phyloP scores from a whole-genome alignment of 2,797 vertebrate species.

The Chelonia mydas region DNA sequence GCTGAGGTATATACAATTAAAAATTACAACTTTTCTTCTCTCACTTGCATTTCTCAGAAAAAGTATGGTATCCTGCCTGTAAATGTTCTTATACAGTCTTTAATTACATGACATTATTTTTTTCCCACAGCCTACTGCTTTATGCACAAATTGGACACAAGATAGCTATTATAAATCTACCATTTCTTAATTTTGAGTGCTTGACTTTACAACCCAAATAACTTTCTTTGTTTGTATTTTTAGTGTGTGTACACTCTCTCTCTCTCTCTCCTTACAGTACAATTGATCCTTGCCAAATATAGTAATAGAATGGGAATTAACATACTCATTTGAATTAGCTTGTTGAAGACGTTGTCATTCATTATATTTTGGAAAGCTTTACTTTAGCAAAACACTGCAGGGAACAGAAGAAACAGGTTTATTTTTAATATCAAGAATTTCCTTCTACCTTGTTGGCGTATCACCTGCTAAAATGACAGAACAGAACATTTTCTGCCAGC shows the following conservation, averaged over 20 bases:
- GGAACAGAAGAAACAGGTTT: neutral
- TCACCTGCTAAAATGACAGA: slow-evolving; percentile 44
- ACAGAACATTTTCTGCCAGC: slow-evolving; percentile 39
- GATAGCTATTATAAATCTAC: neutral
- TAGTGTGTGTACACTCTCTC: too few species aligned
- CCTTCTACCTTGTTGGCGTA: slow-evolving; percentile 32
- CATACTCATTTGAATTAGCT: neutral
- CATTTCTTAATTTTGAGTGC: neutral
- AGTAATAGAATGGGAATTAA: neutral
- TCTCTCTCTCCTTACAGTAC: neutral
- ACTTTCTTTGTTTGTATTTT: too few species aligned
- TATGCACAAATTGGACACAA: neutral
- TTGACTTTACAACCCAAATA: neutral
- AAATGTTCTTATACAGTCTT: neutral
- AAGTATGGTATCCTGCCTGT: neutral
- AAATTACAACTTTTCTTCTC: neutral
- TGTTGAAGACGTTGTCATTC: neutral
- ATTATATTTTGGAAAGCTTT: neutral
- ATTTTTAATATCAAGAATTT: neutral
- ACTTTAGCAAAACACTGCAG: neutral
- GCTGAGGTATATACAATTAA: neutral
- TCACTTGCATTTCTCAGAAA: neutral
- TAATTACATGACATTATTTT: neutral
- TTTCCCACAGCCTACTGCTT: neutral
- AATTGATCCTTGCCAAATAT: neutral